phyloP scores from a whole-genome alignment of 1,140 invertebrate species.

The Aphelinus certus region DNA sequence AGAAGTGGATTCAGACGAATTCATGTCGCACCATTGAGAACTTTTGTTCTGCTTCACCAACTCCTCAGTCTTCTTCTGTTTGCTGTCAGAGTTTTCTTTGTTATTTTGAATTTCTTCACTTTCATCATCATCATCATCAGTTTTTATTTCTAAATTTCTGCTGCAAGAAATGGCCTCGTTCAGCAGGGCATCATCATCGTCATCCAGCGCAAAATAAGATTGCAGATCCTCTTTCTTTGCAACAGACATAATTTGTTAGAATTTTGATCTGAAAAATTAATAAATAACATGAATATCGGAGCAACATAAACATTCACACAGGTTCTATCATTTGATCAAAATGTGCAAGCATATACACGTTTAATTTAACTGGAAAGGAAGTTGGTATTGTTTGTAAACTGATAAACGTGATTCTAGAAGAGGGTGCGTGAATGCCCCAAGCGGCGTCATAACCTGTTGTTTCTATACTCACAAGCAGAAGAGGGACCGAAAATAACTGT shows the following conservation, averaged over 20 bases:
- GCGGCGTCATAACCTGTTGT: constrained; percentile 25
- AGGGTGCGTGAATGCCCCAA: too few species aligned
- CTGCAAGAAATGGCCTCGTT: constrained; percentile 48
- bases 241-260: constrained; percentile 4
- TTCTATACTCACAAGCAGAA: too few species aligned
- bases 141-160: constrained; percentile 39
- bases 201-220: constrained; percentile 20
- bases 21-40: constrained; percentile 31
- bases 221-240: constrained; percentile 15
- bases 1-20: constrained; percentile 26
- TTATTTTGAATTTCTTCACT: background rate
- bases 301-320: too few species aligned
- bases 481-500: too few species aligned
- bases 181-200: constrained; percentile 51
- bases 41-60: background rate
- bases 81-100: constrained; percentile 2
- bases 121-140: constrained; percentile 7
- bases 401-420: too few species aligned
- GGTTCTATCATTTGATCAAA: too few species aligned
- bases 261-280: background rate
- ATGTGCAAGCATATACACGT: too few species aligned
- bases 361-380: too few species aligned
- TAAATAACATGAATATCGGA: too few species aligned
- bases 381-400: too few species aligned
- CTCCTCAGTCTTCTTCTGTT: constrained; percentile 16